Percentiles rank a stretch among this genome's conserved stretches.
These are phyloP conservation scores for Ips nitidus DNA, from an alignment of 1,140 invertebrate genomes.

Conservation along the genomic window DNA sequence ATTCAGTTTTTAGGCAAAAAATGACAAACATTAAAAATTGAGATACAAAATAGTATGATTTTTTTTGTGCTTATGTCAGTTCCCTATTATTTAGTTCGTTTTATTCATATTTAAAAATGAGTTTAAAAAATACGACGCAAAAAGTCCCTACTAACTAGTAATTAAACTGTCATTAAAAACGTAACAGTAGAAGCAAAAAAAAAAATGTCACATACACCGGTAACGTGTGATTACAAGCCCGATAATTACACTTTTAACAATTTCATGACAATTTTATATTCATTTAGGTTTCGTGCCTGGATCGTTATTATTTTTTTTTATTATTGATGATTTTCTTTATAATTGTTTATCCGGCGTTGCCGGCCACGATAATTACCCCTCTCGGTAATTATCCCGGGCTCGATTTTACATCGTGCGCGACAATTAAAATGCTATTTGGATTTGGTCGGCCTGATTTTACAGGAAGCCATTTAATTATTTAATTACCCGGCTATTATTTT, in stretches of 20 bases:
- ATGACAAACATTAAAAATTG: too few relatives aligned
- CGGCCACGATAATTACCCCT: constrained; percentile 41
- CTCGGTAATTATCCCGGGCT: constrained; percentile 29
- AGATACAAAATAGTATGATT: too few relatives aligned
- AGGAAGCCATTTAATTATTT: constrained; percentile 25
- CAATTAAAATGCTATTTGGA: constrained; percentile 50
- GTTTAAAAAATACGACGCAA: too few relatives aligned
- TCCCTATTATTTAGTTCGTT: too few relatives aligned
- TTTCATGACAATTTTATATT: constrained; percentile 25
- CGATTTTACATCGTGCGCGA: constrained; percentile 35
- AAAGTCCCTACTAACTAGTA: neutral
- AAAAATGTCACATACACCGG: constrained; percentile 2
- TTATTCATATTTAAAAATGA: too few relatives aligned
- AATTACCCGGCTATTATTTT: constrained; percentile 36
- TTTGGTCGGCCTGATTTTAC: constrained; percentile 24
- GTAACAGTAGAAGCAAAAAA: neutral
- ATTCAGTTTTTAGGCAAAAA: too few relatives aligned
- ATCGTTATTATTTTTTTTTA: constrained; percentile 19
- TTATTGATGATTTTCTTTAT: constrained; percentile 47
- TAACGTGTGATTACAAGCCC: neutral
- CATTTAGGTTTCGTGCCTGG: constrained; percentile 23
- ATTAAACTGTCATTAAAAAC: neutral
- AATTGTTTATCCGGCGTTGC: constrained; percentile 49
- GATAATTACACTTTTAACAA: constrained; percentile 12
- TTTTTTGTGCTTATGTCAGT: too few relatives aligned